Base-by-base conservation (phyloP, 2,113 vertebrate genomes). In the Puma concolor region DNA sequence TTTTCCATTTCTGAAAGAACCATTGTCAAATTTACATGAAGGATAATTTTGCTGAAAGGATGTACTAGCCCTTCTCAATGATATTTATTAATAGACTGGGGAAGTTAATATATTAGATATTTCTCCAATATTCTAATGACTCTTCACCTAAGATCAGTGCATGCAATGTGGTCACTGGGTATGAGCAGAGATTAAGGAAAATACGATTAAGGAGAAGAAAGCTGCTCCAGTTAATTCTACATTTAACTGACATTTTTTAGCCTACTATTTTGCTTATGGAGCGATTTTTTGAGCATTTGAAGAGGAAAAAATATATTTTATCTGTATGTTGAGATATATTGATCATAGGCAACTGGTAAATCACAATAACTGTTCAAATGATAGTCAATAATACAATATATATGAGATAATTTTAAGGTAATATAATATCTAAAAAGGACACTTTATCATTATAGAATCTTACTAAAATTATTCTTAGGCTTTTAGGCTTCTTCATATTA, bases 361-460 rank as follows among this genome's bases (percentile, higher is more conserved):
- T 64, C 29, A 79, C 14, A 8, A 17, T 15, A 38, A 5, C 23
- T 27, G 1, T 44, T 84, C 54, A 89, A 10, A 50, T n/a, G 36
- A 10, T 76, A 71, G 1, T 0, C 1, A 69, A 10, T 60, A 50
- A 57, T 23, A 11, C 0, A 82, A 82, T 25, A 17, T 29, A 36
- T 21, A 0, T 69, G 11, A 57, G 25, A 85, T 15, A 72, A 66
- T 29, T 52, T 33, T 38, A 38, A 60, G 0, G 36, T 4, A 5
- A 77, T 6, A 29, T 12, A 66, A 44, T 0, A 10, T 31, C 19
- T 91, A 29, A 84, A 72, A 14, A 4, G 52, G 6, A 83, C 63
- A 60, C 0, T 29, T 94, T 38, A 79, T 79, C 29, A 74, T 88
- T 83, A 64, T 88, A 81, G 60, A 74, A 44, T 57, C 66, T 93